phyloP scores from a whole-genome alignment of 2,113 vertebrate species.

The Ahaetulla prasina region DNA sequence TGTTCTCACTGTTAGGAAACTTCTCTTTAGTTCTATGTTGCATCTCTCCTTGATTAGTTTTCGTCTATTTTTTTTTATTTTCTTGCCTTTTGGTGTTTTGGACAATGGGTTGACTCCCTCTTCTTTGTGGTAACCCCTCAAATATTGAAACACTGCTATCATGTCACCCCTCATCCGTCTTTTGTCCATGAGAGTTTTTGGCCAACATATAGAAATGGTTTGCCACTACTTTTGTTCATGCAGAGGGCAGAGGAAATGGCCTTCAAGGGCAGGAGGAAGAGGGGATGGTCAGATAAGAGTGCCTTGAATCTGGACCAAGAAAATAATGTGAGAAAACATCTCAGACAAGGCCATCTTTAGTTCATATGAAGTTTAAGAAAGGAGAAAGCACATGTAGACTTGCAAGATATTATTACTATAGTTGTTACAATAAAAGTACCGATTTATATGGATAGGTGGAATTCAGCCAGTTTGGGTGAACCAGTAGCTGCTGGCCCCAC shows the following conservation, averaged over 20 bases:
- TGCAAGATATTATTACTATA: background rate
- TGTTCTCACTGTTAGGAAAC: background rate
- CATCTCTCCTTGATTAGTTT: background rate
- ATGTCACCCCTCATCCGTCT: background rate
- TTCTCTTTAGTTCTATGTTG: background rate
- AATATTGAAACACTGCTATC: background rate
- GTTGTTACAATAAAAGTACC: background rate
- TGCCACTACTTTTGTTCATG: background rate
- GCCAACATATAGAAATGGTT: background rate
- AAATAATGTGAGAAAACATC: background rate
- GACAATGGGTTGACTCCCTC: background rate
- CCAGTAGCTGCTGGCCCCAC: too few relatives aligned
- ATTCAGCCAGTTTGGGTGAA: too few relatives aligned
- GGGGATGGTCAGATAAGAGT: background rate
- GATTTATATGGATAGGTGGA: background rate
- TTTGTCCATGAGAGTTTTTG: background rate
- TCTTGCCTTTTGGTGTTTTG: background rate
- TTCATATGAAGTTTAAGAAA: background rate
- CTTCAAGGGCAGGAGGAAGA: background rate
- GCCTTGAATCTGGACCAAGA: background rate
- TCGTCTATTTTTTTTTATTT: background rate
- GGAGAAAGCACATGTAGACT: background rate
- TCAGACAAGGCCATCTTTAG: background rate
- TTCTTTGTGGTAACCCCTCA: background rate
- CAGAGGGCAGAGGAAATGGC: background rate